Evolutionary conservation across 2,888 invertebrate genomes (phyloP).

Genomic region (Piscicola geometra): DNA sequence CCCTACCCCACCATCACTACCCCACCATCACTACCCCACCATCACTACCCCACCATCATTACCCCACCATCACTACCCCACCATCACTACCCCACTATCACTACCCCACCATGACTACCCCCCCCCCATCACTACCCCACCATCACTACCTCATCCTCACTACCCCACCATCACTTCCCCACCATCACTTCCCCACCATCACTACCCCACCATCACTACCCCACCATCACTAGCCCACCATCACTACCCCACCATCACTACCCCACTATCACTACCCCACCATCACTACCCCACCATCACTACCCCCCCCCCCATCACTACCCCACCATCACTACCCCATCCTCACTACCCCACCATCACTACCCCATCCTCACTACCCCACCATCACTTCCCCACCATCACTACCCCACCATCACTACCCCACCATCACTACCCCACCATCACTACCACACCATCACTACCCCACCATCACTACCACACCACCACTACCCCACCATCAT

Average conservation of each 20-base stretch:
- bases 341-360: not conserved
- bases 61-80: not conserved
- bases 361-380: not conserved
- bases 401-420: not conserved
- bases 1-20: no score
- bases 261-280: constrained; percentile 70
- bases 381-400: not conserved
- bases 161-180: no score
- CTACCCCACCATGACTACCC: no score
- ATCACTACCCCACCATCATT: not conserved
- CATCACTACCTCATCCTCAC: no score
- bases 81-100: not conserved
- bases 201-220: not conserved
- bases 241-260: not conserved
- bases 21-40: no score
- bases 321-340: not conserved
- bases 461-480: not conserved
- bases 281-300: constrained; percentile 62
- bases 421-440: not conserved
- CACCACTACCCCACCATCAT: no score
- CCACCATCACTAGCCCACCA: not conserved
- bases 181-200: no score
- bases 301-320: not conserved
- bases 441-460: not conserved
- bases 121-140: no score